Evolutionary conservation across 2,797 vertebrate genomes (phyloP).

Genomic region (Gallirallus australis): DNA sequence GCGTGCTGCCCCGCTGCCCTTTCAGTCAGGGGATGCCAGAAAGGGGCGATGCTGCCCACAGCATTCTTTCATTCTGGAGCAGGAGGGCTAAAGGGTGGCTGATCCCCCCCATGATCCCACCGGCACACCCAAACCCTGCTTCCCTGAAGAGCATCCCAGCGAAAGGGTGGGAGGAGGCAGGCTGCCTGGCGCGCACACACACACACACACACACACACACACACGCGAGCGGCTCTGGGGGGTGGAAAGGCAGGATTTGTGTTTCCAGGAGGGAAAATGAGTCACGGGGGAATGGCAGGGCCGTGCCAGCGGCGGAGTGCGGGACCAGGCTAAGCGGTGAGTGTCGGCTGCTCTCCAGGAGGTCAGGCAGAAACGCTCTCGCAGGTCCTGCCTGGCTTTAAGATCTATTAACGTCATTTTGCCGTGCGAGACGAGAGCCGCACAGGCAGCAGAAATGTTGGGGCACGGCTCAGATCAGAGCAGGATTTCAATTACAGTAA

Average conservation of each 20-base stretch:
- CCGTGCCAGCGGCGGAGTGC: neutral
- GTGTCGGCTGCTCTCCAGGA: neutral
- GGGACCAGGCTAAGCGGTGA: neutral
- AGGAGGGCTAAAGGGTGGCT: neutral
- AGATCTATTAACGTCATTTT: slow-evolving; percentile 59
- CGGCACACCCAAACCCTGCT: neutral
- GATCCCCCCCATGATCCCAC: neutral
- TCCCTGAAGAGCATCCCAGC: rapidly evolving
- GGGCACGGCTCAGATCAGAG: slow-evolving; percentile 54
- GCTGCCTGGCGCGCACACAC: neutral
- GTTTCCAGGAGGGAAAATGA: slow-evolving; percentile 33
- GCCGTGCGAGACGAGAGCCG: neutral
- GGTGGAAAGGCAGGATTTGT: slow-evolving; percentile 6
- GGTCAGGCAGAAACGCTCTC: slow-evolving; percentile 48
- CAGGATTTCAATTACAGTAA: slow-evolving; percentile 69
- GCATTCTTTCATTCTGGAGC: neutral
- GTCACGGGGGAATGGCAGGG: neutral
- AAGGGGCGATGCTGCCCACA: neutral
- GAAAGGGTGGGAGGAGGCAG: neutral
- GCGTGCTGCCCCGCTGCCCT: neutral
- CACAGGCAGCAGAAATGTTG: slow-evolving; percentile 36
- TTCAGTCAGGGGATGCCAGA: neutral
- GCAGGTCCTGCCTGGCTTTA: slow-evolving; percentile 41
- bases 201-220: neutral
- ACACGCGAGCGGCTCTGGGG: neutral